phyloP scores from a whole-genome alignment of 2,113 vertebrate genomes.

The Brachyistius frenatus region DNA sequence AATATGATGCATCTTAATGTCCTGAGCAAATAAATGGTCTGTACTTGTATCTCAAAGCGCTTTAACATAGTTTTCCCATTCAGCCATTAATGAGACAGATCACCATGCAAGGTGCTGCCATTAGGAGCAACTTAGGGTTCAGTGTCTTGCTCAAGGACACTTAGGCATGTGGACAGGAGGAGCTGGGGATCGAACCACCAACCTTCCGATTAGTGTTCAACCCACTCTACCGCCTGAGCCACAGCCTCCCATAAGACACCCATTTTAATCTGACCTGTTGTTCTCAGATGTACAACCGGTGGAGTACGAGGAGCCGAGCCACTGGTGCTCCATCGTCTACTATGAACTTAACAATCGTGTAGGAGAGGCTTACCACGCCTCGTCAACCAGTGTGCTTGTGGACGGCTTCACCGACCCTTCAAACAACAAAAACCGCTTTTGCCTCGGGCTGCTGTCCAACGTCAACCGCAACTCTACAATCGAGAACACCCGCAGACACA shows the following conservation, averaged over 20 bases:
- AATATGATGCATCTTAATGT: too few species aligned
- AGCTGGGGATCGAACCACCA: too few species aligned
- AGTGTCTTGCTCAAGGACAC: not conserved
- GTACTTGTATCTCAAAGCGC: too few species aligned
- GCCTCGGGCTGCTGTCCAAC: conserved; percentile 94
- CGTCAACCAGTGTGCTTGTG: conserved; percentile 95
- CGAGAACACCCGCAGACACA: conserved; percentile 95
- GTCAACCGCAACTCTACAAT: conserved; percentile 98
- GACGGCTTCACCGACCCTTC: conserved; percentile 98
- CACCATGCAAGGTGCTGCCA: too few species aligned
- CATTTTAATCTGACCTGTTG: not conserved
- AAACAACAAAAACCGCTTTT: conserved; percentile 98
- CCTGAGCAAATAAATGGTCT: too few species aligned
- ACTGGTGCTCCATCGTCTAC: conserved; percentile 99
- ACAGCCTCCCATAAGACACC: too few species aligned
- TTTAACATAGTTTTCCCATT: too few species aligned
- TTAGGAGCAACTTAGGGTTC: not conserved
- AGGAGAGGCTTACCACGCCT: conserved; percentile 96
- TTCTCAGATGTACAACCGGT: conserved; percentile 93
- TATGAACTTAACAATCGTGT: conserved; percentile 97
- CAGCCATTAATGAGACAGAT: too few species aligned
- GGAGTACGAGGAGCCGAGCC: conserved; percentile 95
- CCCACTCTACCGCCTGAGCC: too few species aligned
- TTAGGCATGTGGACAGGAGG: too few species aligned
- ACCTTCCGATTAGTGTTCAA: too few species aligned